A percentile compares a stretch with the other conserved stretches of the same genome.
Conservation (phyloP, 2,113 vertebrate species). For the Panthera uncia region DNA sequence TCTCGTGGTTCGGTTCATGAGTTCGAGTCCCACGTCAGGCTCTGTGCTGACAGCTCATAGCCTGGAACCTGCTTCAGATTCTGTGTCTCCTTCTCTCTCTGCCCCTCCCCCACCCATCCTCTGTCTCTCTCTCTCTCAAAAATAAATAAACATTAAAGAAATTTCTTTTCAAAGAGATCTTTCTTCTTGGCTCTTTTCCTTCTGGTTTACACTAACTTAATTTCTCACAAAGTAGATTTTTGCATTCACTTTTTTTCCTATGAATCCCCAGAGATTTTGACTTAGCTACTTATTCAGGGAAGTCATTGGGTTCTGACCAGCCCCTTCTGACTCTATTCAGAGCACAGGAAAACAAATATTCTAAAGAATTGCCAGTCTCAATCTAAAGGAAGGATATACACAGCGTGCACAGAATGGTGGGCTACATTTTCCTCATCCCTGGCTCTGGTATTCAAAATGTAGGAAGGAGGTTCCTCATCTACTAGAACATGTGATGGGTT, state of each 20-base stretch:
- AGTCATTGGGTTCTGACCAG: neutral
- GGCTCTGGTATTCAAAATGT: neutral
- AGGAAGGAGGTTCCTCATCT: neutral
- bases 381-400: neutral
- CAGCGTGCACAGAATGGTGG: neutral
- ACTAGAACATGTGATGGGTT: neutral
- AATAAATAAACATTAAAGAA: too few species aligned
- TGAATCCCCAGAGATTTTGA: neutral
- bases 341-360: neutral
- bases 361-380: neutral
- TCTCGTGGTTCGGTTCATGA: too few species aligned
- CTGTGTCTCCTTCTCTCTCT: too few species aligned
- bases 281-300: neutral
- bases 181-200: neutral
- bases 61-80: too few species aligned
- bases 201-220: neutral
- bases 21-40: too few species aligned
- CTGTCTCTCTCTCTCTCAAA: too few species aligned
- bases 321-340: neutral
- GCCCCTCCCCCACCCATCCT: too few species aligned
- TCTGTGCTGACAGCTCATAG: too few species aligned
- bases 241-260: neutral
- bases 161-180: neutral
- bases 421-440: neutral
- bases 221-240: neutral